A percentile compares a stretch with the other conserved stretches of the same genome.
These are phyloP conservation scores for Podiceps cristatus DNA, from an alignment of 2,113 vertebrate genomes.

Conservation along the genomic window DNA sequence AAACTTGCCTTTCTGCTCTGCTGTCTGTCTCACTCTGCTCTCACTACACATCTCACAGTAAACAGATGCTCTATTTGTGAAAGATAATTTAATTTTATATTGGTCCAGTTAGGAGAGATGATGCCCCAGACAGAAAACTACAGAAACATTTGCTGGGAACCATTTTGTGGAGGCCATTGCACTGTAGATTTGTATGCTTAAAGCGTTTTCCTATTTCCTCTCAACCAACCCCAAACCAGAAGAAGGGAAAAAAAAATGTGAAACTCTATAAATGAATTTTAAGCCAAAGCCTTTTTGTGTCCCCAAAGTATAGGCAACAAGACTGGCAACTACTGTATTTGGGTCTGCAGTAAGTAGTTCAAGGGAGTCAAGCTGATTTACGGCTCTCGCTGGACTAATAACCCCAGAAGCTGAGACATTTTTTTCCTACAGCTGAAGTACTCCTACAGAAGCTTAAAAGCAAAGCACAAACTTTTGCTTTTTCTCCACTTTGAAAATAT, in stretches of 20 bases:
- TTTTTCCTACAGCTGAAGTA: background rate
- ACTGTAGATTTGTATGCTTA: too few relatives aligned
- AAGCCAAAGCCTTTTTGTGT: background rate
- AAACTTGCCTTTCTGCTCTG: background rate
- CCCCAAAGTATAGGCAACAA: background rate
- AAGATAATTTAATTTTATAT: background rate
- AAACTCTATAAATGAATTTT: background rate
- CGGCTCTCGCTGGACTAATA: background rate
- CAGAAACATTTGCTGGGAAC: background rate
- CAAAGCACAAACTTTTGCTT: background rate
- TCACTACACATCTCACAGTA: background rate
- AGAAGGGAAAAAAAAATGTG: background rate
- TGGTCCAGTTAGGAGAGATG: background rate
- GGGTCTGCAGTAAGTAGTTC: background rate
- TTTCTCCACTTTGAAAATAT: background rate
- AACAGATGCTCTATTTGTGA: background rate
- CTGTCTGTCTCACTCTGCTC: background rate
- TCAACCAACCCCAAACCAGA: background rate
- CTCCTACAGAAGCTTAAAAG: background rate
- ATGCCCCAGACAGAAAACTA: background rate
- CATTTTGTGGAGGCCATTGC: background rate
- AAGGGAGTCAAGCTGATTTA: background rate
- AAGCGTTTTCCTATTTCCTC: background rate
- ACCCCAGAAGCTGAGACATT: background rate
- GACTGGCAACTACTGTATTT: background rate